Evolutionary conservation across 1,140 invertebrate genomes (phyloP), one percentile per base, ranked within the genome.

Genomic region (Hyphantria cunea): DNA sequence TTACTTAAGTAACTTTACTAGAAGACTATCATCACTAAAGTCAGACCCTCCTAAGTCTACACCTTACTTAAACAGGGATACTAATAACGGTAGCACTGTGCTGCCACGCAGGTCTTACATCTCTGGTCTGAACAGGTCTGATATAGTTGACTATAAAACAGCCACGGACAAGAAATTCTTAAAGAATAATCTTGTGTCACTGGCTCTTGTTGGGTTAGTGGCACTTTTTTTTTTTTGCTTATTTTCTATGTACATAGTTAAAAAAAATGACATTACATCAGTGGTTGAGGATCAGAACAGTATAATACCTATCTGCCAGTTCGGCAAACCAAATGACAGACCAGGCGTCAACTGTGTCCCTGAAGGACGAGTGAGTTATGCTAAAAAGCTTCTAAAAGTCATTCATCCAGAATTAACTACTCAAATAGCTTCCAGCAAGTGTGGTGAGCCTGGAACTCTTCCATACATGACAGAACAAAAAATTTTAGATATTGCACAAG

Each of bases 221-320:
- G 92, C 92, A 55, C 81, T 94, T 72, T 95, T 95, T 91, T 95
- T 95, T 86, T 89, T 93, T 75, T 80, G 92, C 65, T 84, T 95
- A 76, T 93, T 93, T 53, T 91, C 95, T 68, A 91, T 94, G 84
- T 95, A 95, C 82, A 90, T 94, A 79, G 93, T 94, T 70, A 93
- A 93, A 78, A 91, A 83, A 71, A 90, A 89, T 63, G 89, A 91
- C 64, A 90, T 91, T 13, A 80, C 85, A 5, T 86, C 88, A 17
- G 82, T 90, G 25, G 84, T 84, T 10, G 89, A 91, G 53, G 89
- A 91, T 66, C 81, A 85, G 55, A 93, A 91, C 72, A 91, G 92
- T 80, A 80, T 83, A 3, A 82, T 94, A 81, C 93, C 93, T 14
- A 78, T 92, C 62, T 94, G 93, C 81, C 87, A 89, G 72, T 67